Evolutionary conservation across 2,888 invertebrate species (phyloP), one percentile per base, ranked within the genome.

Genomic region (Galeruca laticollis): DNA sequence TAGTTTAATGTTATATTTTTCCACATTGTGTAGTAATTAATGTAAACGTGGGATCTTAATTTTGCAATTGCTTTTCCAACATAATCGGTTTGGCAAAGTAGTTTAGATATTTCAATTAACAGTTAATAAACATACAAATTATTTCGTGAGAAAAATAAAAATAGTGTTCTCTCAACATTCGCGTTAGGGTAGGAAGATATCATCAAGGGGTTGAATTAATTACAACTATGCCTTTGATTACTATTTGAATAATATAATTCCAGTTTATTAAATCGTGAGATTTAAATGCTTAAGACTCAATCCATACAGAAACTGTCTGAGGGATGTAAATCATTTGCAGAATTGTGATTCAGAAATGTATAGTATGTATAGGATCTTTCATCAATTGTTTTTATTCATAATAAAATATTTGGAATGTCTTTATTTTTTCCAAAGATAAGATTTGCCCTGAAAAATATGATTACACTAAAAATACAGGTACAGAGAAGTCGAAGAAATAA

Each of bases 101-200:
- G 43, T 43, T 43, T 15, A 15, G 4, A 43, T 21, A 26, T 13
- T 52, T 52, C 21, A 52, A 52, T 52, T 52, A 52, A 26, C 52
- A 52, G 13, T 52, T 49, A 52, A 52, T 52, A n/a, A 52, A 21
- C n/a, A n/a, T n/a, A n/a, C n/a, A n/a, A n/a, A n/a, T n/a, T 20
- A 20, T 52, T 52, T 52, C 52, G 52, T 52, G 52, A 21, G 54
- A n/a, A 54, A 49, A 54, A 54, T 54, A 11, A 54, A 31, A 31
- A 31, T 2, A 20, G 26, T 52, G 26, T 21, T 20, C 52, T 52
- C 52, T 52, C 52, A 52, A 52, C 52, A 26, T 13, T 52, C 20
- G 52, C 52, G 52, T 52, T 20, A 52, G 52, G 52, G 52, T 52
- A 26, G 26, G 13, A 52, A 52, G 26, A 52, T 52, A 52, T 52